Base-by-base conservation (phyloP, 2,113 vertebrate species). In the Chloropsis cyanopogon region DNA sequence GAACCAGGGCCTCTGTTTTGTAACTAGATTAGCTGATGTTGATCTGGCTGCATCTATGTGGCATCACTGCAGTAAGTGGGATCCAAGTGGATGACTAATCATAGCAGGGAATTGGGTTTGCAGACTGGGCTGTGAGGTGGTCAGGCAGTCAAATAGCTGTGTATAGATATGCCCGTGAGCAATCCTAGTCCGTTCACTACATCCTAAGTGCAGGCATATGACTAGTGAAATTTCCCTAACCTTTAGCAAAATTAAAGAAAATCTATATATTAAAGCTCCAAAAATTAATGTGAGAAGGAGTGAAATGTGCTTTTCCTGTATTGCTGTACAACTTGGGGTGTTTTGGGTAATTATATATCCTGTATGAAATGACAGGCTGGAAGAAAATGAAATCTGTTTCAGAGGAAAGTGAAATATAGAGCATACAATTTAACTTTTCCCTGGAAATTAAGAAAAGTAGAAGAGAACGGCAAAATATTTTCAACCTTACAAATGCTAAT, bases 21-120 rank as follows among this genome's bases (percentile, higher is more conserved):
- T 94, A 94, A 93, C 57, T 44, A 57, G 78, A 87, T 93, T 92
- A 92, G 75, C 71, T 85, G 92, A 85, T 91, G 88, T 86, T 82
- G 69, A 70, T 90, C 64, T 91, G 91, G 23, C 76, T 92, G 86
- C 65, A 59, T 91, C 88, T 95, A 71, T 63, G 76, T 59, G 79
- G 68, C 79, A 86, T 82, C 92, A 63, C 71, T 65, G 35, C 33
- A 61, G 5, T 64, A 65, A 90, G 82, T 61, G 68, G 46, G 70
- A 90, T 86, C 41, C 79, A 65, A 90, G 39, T 5, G 71, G 63
- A 42, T 96, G 90, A 88, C 63, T 88, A 92, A 93, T 77, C 0
- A 0, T 86, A 50, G 80, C 31, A 64, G 35, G 37, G 77, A 59
- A 41, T 33, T 81, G 90, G 60, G 37, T 65, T 93, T 94, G 44